Evolutionary conservation across 1,140 invertebrate genomes (phyloP).

Genomic region (Drosophila orosa): DNA sequence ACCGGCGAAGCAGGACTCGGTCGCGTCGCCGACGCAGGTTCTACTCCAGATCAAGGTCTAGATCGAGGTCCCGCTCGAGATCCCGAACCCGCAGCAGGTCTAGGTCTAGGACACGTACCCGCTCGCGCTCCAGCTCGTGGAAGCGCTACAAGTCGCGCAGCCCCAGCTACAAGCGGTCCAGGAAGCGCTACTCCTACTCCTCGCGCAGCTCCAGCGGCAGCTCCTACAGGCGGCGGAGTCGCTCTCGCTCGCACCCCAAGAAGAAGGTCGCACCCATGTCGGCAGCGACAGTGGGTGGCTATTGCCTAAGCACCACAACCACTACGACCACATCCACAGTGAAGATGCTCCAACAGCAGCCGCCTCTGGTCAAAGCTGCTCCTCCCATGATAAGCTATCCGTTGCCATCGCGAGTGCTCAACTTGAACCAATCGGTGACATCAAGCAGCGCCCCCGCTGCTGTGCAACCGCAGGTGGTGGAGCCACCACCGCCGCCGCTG

Average conservation of each 20-base stretch:
- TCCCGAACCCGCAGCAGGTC: conserved; percentile 23
- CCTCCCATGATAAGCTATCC: conserved; percentile 75
- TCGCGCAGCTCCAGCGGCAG: conserved; percentile 74
- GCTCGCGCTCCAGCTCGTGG: conserved; percentile 80
- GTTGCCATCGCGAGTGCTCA: conserved; percentile 49
- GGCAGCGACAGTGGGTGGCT: conserved; percentile 9
- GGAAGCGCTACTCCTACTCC: conserved; percentile 83
- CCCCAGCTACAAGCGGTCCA: conserved; percentile 75
- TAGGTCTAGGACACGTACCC: conserved; percentile 39
- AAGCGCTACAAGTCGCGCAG: conserved; percentile 65
- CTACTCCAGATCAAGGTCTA: conserved; percentile 79
- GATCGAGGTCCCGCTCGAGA: conserved; percentile 64
- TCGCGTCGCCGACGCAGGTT: conserved; percentile 72
- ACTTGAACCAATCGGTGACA: conserved; percentile 21
- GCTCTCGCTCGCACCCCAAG: conserved; percentile 55
- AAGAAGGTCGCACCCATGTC: conserved; percentile 38
- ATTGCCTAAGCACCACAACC: conserved; percentile 56
- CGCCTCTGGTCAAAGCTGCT: conserved; percentile 4
- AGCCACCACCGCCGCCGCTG: conserved; percentile 81
- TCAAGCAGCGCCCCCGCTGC: conserved; percentile 2
- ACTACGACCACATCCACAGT: conserved; percentile 63
- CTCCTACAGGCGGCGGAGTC: conserved; percentile 73
- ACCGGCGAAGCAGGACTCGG: conserved; percentile 61
- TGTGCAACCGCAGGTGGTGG: conserved; percentile 55
- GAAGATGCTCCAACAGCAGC: conserved; percentile 37